Conservation (phyloP, 2,888 invertebrate genomes). For the Sarcophaga variegata region DNA sequence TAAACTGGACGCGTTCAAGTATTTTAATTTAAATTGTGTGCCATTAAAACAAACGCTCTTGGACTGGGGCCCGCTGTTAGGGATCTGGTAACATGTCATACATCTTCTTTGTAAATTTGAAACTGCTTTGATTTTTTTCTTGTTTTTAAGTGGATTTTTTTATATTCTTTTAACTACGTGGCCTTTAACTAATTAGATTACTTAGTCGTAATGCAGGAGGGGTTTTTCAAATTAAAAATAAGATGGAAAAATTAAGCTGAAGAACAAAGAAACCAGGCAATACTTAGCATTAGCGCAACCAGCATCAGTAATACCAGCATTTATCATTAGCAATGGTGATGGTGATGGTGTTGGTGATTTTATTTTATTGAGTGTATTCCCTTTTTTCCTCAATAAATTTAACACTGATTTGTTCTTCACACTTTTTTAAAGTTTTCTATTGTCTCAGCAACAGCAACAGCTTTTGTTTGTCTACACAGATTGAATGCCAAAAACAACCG, state of each 20-base stretch:
- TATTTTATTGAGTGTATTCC: conserved; percentile 59
- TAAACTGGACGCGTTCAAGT: too few species aligned
- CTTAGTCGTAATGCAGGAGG: conserved; percentile 3
- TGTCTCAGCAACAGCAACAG: conserved; percentile 49
- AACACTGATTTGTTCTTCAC: conserved; percentile 61
- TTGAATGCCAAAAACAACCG: background rate
- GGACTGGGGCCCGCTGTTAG: conserved; percentile 21
- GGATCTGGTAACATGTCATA: conserved; percentile 12
- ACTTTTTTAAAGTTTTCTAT: background rate
- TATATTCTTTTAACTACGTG: conserved; percentile 53
- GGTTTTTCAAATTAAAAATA: conserved; percentile 22
- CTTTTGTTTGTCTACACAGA: conserved; percentile 25
- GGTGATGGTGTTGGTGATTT: conserved; percentile 26
- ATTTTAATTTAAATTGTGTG: conserved; percentile 61
- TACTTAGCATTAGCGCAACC: background rate
- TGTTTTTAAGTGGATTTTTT: conserved; percentile 31
- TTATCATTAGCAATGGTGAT: conserved; percentile 44
- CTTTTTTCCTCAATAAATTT: conserved; percentile 55
- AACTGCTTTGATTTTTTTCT: too few species aligned
- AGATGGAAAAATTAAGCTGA: too few species aligned
- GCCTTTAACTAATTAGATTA: conserved; percentile 66
- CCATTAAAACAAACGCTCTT: conserved; percentile 49
- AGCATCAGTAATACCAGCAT: conserved; percentile 8
- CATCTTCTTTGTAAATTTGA: conserved; percentile 12
- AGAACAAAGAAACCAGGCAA: too few species aligned